These are phyloP conservation scores for Clitarchus hookeri DNA, from an alignment of 2,888 invertebrate genomes.

Conservation along the genomic window DNA sequence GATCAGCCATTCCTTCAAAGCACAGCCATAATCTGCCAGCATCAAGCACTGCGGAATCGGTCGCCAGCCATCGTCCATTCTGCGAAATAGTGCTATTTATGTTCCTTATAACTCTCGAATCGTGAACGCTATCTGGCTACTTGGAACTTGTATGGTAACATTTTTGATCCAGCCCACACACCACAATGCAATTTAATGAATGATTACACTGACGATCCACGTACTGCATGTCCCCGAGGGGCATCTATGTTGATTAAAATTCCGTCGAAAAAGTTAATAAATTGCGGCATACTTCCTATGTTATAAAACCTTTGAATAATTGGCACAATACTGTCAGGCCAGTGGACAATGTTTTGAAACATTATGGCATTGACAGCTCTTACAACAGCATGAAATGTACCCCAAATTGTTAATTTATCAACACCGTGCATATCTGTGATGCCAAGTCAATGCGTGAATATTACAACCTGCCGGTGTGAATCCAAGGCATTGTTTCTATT, in stretches of 20 bases:
- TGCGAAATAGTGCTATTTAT: background rate
- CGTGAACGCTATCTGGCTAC: conserved; percentile 12
- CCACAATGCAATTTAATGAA: conserved; percentile 6
- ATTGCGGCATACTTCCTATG: background rate
- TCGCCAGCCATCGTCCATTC: background rate
- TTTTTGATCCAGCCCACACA: background rate
- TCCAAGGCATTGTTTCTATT: background rate
- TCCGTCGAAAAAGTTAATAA: background rate
- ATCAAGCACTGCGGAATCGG: background rate
- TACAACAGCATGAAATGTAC: background rate
- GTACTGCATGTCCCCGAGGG: background rate
- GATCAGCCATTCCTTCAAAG: conserved; percentile 16
- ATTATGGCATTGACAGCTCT: background rate
- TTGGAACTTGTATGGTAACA: conserved; percentile 12
- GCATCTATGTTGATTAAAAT: background rate
- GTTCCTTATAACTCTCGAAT: background rate
- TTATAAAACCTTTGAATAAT: background rate
- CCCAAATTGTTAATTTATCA: background rate
- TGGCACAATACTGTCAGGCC: conserved; percentile 6
- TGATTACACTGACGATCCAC: conserved; percentile 16
- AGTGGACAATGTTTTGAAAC: background rate
- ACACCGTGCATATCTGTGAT: conserved; percentile 1
- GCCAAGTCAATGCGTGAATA: background rate
- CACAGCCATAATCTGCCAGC: background rate
- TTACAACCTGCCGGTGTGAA: background rate